phyloP scores from a whole-genome alignment of 2,888 invertebrate species.

The Epiblema foenella region DNA sequence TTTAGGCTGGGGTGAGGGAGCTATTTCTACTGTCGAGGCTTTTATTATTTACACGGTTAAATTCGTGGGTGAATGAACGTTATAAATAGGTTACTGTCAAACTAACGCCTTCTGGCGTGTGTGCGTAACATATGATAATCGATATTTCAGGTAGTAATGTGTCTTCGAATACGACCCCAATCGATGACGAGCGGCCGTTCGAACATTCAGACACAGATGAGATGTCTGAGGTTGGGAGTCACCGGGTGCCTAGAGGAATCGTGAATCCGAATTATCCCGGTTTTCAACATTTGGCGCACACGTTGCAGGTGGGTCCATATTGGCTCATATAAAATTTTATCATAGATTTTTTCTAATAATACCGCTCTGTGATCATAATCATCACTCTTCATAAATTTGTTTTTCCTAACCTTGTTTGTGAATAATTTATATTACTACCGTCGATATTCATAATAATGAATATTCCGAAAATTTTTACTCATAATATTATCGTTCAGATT shows the following conservation, averaged over 20 bases:
- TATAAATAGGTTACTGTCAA: slow-evolving; percentile 18
- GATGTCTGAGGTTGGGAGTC: slow-evolving; percentile 74
- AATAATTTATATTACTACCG: too few species aligned
- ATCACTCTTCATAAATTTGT: too few species aligned
- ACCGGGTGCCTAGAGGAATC: slow-evolving; percentile 87
- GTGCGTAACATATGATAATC: slow-evolving; percentile 40
- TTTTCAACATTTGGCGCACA: slow-evolving; percentile 92
- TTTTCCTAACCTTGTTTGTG: too few species aligned
- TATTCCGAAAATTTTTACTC: too few species aligned
- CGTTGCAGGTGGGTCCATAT: slow-evolving; percentile 84
- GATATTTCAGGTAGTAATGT: slow-evolving; percentile 61
- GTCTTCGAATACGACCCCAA: slow-evolving; percentile 70
- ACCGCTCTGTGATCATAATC: too few species aligned
- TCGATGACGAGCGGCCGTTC: slow-evolving; percentile 82
- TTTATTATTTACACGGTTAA: slow-evolving; percentile 29
- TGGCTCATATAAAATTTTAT: too few species aligned
- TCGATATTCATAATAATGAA: too few species aligned
- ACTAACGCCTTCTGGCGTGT: slow-evolving; percentile 23
- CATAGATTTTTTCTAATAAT: too few species aligned
- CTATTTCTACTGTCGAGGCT: slow-evolving; percentile 19
- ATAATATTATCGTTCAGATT: too few species aligned
- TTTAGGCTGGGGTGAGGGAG: slow-evolving; percentile 5
- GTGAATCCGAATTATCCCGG: slow-evolving; percentile 94
- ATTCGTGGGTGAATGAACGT: slow-evolving; percentile 34
- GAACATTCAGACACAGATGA: slow-evolving; percentile 85